Evolutionary conservation across 2,888 invertebrate species (phyloP), one percentile per base, ranked within the genome.

Genomic region (Isotomurus palustris): DNA sequence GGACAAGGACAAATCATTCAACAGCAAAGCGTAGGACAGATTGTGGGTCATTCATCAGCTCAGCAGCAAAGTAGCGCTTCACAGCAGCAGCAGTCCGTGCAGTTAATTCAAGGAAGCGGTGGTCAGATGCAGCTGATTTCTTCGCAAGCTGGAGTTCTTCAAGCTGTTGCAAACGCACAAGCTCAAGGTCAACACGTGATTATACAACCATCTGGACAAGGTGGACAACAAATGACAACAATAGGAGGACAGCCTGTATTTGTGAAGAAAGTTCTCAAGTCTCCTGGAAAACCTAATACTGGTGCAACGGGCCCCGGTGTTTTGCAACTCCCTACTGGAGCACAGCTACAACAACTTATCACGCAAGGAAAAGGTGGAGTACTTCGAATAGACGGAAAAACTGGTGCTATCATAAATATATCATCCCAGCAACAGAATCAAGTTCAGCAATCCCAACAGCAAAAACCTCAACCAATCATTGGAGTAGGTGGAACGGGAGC

Each of bases 191-290:
- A 49, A 49, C 29, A 29, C 3, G 22, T 49, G 19, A 21, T 49
- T 3, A 32, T 49, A 8, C 49, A 29, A 36, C 45, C 25, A 5
- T 19, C 12, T 6, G 25, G 24, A n/a, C 36, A 21, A 17, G 45
- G 50, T n/a, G 25, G 29, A 8, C 57, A 57, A 12, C 57, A 57
- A 47, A 22, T 57, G n/a, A 48, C 57, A 36, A 57, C 45, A 12
- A 47, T 57, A n/a, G 52, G 53, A 12, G 64, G 64, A n/a, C 61
- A 61, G 25, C 58, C 52, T 35, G 47, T 64, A 2, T n/a, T 64
- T 1, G 57, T 64, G 22, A 64, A 64, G 40, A 64, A 64, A 45
- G 38, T 61, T 22, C 27, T 64, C 17, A 60, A 60, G n/a, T 12
- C 58, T 14, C 35, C 44, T n/a, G 28, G 27, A 24, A 32, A 29